Evolutionary conservation across 2,888 invertebrate genomes (phyloP).

Genomic region (Criorhina ranunculi): DNA sequence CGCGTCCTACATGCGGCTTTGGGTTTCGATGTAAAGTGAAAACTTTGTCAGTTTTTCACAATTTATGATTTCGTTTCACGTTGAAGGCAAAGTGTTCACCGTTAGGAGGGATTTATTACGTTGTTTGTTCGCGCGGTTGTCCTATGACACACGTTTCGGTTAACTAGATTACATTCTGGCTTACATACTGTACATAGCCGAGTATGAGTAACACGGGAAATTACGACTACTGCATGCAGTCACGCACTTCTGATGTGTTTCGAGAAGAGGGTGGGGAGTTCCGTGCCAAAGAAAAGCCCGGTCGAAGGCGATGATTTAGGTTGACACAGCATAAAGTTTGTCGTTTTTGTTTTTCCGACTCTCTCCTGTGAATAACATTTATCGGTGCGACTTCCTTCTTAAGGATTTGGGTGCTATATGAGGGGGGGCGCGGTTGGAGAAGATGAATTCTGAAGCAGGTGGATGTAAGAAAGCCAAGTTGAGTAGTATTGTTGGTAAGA

Average conservation of each 20-base stretch:
- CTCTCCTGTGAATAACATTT: background rate
- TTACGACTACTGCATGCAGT: constrained; percentile 42
- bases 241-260: constrained; percentile 45
- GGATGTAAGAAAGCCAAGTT: constrained; percentile 3
- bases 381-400: background rate
- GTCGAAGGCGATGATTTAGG: constrained; percentile 52
- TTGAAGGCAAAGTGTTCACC: constrained; percentile 37
- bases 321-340: constrained; percentile 50
- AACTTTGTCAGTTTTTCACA: constrained; percentile 60
- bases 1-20: constrained; percentile 41
- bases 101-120: constrained; percentile 54
- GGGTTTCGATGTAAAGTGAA: constrained; percentile 41
- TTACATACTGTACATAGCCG: background rate
- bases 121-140: constrained; percentile 57
- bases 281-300: constrained; percentile 22
- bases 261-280: background rate
- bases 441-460: constrained; percentile 26
- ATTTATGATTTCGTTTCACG: constrained; percentile 62
- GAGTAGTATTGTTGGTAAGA: background rate
- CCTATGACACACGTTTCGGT: constrained; percentile 36
- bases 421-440: background rate
- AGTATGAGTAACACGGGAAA: constrained; percentile 19
- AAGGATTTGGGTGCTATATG: constrained; percentile 1
- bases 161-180: constrained; percentile 37
- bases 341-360: constrained; percentile 25